These are phyloP conservation scores for Acanthopagrus latus DNA, from an alignment of 2,797 vertebrate genomes.

Conservation along the genomic window DNA sequence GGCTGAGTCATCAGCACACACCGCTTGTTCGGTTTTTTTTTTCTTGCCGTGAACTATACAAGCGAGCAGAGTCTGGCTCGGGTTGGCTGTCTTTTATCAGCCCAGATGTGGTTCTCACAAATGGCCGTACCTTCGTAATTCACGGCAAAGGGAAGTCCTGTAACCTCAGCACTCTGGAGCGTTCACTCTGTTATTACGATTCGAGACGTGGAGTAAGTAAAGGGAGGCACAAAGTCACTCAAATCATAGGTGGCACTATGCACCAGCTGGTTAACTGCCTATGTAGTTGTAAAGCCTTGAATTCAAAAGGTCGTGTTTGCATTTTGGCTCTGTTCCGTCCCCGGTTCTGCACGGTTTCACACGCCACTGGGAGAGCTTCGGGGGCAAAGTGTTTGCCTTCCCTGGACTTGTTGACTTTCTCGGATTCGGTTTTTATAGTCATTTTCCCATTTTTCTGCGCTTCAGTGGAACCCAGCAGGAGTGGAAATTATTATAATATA, in stretches of 20 bases:
- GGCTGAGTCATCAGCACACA: constrained; percentile 1
- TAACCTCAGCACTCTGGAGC: not conserved
- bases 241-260: not conserved
- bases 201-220: not conserved
- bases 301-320: no score
- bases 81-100: not conserved
- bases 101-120: not conserved
- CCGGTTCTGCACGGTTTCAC: no score
- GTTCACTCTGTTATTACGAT: not conserved
- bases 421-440: no score
- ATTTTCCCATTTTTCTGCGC: no score
- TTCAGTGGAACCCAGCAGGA: not conserved
- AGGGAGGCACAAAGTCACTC: not conserved
- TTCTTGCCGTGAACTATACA: not conserved
- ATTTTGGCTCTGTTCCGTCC: no score
- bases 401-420: no score
- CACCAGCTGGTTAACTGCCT: not conserved
- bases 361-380: no score
- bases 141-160: no score
- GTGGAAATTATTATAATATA: not conserved
- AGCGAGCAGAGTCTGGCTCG: not conserved
- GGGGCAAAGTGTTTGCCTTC: no score
- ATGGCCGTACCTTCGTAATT: no score
- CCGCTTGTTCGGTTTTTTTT: not conserved
- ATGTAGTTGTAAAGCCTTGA: not conserved